phyloP scores from a whole-genome alignment of 2,888 invertebrate species.

The Heliconius ismenius region DNA sequence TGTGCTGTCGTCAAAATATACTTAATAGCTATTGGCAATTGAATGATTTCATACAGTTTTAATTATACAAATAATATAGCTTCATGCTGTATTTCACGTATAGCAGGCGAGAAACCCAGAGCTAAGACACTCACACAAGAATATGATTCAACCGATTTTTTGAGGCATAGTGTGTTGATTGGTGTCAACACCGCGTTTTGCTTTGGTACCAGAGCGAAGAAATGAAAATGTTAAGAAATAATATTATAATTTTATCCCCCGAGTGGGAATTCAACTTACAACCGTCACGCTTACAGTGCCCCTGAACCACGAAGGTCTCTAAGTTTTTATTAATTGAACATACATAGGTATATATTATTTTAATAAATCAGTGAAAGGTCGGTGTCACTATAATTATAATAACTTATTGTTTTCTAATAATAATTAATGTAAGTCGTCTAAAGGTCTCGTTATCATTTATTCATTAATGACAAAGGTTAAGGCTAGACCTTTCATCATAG shows the following conservation, averaged over 20 bases:
- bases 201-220: no score
- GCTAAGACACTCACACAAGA: no score
- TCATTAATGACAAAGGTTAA: not conserved
- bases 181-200: no score
- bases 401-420: slow-evolving; percentile 2
- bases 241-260: no score
- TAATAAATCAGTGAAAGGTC: not conserved
- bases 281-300: no score
- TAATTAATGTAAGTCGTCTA: not conserved
- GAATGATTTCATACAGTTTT: not conserved
- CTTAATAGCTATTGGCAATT: not conserved
- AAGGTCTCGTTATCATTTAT: not conserved
- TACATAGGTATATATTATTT: not conserved
- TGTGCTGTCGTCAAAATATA: not conserved
- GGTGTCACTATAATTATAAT: not conserved
- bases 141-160: no score
- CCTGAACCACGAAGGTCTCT: no score
- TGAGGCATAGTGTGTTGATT: no score
- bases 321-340: not conserved
- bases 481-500: not conserved
- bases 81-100: no score
- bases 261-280: no score
- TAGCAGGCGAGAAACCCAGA: no score
- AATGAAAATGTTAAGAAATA: no score
- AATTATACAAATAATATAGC: not conserved